phyloP scores from a whole-genome alignment of 2,797 vertebrate genomes.

The Rhinatrema bivittatum region DNA sequence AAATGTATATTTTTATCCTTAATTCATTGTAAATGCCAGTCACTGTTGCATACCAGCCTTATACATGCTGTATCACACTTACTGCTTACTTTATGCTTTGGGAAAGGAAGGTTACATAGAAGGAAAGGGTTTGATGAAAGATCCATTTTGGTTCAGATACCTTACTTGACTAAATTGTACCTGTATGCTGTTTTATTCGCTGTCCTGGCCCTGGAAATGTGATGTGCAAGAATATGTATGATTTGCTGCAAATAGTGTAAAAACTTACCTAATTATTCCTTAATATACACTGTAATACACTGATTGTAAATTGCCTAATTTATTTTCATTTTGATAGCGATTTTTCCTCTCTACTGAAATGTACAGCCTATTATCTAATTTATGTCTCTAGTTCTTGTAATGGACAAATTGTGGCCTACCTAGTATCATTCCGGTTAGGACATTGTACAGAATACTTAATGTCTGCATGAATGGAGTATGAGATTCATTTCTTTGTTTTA shows the following conservation, averaged over 20 bases:
- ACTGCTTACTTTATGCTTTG: no score
- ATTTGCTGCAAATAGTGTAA: constrained; percentile 41
- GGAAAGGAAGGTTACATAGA: no score
- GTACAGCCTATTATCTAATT: constrained; percentile 48
- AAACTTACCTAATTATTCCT: constrained; percentile 37
- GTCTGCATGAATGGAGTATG: constrained; percentile 43
- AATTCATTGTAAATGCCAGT: no score
- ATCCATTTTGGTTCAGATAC: constrained; percentile 45
- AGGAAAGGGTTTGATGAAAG: no score
- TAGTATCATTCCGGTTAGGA: constrained; percentile 33
- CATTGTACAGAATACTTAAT: constrained; percentile 38
- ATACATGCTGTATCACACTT: no score
- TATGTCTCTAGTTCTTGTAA: constrained; percentile 32
- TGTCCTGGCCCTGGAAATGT: constrained; percentile 46
- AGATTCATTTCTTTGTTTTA: constrained; percentile 32
- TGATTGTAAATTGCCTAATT: constrained; percentile 62
- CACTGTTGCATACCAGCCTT: no score
- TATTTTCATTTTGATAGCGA: constrained; percentile 52
- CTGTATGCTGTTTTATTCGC: constrained; percentile 35
- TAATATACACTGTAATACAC: constrained; percentile 47
- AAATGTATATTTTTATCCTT: no score
- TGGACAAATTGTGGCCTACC: constrained; percentile 18
- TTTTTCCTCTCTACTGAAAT: constrained; percentile 31
- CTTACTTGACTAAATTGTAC: constrained; percentile 41
- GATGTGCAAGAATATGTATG: constrained; percentile 48